Base-by-base conservation (phyloP, 2,113 vertebrate genomes). In the Jaculus jaculus region DNA sequence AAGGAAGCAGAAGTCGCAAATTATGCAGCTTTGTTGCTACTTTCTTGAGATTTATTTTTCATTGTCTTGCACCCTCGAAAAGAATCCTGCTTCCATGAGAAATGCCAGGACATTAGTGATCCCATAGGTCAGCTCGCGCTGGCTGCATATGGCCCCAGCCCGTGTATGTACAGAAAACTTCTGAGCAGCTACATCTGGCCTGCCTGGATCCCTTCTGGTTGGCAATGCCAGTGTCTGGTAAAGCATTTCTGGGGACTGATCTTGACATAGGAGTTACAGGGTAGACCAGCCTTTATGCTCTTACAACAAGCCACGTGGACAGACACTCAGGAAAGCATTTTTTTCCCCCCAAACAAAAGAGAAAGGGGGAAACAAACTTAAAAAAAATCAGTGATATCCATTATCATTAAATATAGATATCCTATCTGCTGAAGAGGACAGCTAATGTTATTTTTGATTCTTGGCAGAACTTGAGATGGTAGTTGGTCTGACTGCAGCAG, bases 401-500 rank as follows among this genome's bases (percentile, higher is more conserved):
- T 97, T 95, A 96, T 96, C 97, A 97, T 97, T 97, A 97, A 97
- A 96, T 97, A 97, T 95, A 94, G 93, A 97, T 97, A 95, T 24
- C 77, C 21, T 97, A 95, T 24, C 77, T 21, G 80, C 30, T 93
- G 93, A 86, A 95, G 94, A 95, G 86, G 78, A 87, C 95, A 96
- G 65, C 89, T 94, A 91, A 94, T 85, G 96, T 95, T 96, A 94
- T 95, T 97, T 96, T 97, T 95, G 75, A 96, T 95, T 96, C 95
- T 88, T 96, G 96, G 96, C 95, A 97, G 94, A 92, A 92, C 81
- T 74, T 54, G 82, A 90, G 93, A 75, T 26, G 39, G 82, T 83
- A 93, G 82, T 94, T 95, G 88, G 93, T 93, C 90, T 97, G 92
- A 85, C 51, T 92, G 71, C 42, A 88, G 0, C 13, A 95, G 89